Percentiles rank a stretch among this genome's conserved stretches.
These are phyloP conservation scores for Berghia stephanieae DNA, from an alignment of 1,140 invertebrate genomes.

Conservation along the genomic window DNA sequence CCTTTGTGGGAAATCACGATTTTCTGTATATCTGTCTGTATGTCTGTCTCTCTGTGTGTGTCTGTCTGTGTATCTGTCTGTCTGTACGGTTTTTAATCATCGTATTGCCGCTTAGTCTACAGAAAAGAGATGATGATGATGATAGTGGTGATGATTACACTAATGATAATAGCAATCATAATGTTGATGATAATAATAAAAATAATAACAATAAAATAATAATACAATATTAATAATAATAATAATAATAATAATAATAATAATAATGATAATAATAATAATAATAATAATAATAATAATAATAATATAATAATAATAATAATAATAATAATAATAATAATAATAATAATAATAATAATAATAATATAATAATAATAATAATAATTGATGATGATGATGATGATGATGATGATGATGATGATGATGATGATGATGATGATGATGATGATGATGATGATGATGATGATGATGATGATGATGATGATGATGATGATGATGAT, in stretches of 20 bases:
- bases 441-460: background rate
- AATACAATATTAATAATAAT: background rate
- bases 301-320: constrained; percentile 13
- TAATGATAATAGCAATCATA: constrained; percentile 17
- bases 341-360: background rate
- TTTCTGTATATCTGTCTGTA: no score
- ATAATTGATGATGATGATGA: background rate
- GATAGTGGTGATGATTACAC: background rate
- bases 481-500: constrained; percentile 4
- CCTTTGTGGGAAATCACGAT: no score
- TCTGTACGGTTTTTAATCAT: no score
- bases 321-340: background rate
- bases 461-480: constrained; percentile 3
- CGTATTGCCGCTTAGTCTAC: no score
- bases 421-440: constrained; percentile 6
- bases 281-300: background rate
- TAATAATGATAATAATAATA: constrained; percentile 20
- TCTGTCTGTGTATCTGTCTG: no score
- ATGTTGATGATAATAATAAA: constrained; percentile 19
- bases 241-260: constrained; percentile 24
- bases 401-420: constrained; percentile 7
- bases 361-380: background rate
- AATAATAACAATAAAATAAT: background rate
- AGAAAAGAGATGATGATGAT: constrained; percentile 19
- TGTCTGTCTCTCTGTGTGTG: no score